phyloP scores from a whole-genome alignment of 30 jellyfish, hydroid and myxozoan species.

The Aurelia aurita complex sp. Pacific region DNA sequence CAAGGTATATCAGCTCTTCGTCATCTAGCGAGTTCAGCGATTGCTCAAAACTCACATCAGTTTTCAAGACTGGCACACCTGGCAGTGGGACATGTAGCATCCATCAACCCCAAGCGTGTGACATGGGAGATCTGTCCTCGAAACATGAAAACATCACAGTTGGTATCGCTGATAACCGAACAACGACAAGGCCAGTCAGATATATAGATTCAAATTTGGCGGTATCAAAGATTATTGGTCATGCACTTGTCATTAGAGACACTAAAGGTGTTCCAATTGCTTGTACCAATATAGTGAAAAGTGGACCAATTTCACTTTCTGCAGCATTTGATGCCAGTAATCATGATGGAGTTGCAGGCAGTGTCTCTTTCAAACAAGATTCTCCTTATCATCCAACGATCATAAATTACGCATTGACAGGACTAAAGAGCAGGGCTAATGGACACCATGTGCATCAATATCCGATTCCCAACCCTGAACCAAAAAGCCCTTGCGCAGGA shows the following conservation, averaged over 20 bases:
- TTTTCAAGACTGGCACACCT: slow-evolving; percentile 19
- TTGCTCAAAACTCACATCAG: slow-evolving; percentile 44
- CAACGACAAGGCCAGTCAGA: slow-evolving; percentile 27
- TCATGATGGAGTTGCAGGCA: slow-evolving; percentile 76
- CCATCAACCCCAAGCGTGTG: slow-evolving; percentile 65
- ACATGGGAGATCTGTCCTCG: slow-evolving; percentile 75
- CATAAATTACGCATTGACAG: slow-evolving; percentile 30
- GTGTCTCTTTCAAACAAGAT: slow-evolving; percentile 66
- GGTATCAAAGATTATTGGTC: slow-evolving; percentile 45
- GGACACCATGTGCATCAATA: slow-evolving; percentile 85
- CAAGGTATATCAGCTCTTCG: slow-evolving; percentile 64
- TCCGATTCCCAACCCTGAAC: slow-evolving; percentile 80
- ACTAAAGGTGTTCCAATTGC: slow-evolving; percentile 55
- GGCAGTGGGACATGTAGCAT: slow-evolving; percentile 66
- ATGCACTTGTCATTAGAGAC: slow-evolving; percentile 60
- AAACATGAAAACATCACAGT: slow-evolving; percentile 57
- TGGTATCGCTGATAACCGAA: slow-evolving; percentile 60
- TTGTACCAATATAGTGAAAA: slow-evolving; percentile 63
- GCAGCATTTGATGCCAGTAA: slow-evolving; percentile 44
- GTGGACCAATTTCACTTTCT: slow-evolving; percentile 70
- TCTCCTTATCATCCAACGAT: slow-evolving; percentile 92
- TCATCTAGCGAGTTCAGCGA: slow-evolving; percentile 43
- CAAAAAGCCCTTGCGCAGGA: slow-evolving; percentile 65
- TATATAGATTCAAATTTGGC: slow-evolving; percentile 33
- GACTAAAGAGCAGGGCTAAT: slow-evolving; percentile 54